Evolutionary conservation across 35 echinoderm and acorn worm species (phyloP), one percentile per base, ranked within the genome.

Genomic region (Chiridota heheva): DNA sequence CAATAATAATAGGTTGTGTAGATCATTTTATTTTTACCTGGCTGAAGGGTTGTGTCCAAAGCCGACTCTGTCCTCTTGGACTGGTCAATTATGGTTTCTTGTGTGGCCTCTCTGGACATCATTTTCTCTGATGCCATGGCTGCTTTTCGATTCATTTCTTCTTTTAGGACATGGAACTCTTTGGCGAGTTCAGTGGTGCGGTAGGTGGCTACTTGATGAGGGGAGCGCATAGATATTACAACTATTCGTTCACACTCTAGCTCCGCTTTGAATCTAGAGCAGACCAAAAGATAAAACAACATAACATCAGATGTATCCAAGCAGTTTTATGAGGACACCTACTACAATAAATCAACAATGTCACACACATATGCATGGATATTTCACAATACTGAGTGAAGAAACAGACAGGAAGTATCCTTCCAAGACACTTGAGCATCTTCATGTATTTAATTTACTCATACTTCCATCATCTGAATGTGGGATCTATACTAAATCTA

Each of bases 211-310:
- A 96, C 77, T 39, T 90, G 77, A 44, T 96, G 93, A 16, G 69
- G 22, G 16, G 88, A 77, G 18, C 86, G 58, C 24, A 96, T 68
- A 7, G 93, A 85, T 4, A 96, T 66, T 3, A 96, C 93, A 0
- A 90, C 78, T 1, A 96, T 80, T 2, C 93, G 83, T 45, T 96
- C 93, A 79, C 82, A 90, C 58, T 96, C 93, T 22, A 96, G 37
- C 34, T 96, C 93, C 40, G 62, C 81, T 61, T 87, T 90, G 88
- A 96, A 96, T 78, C 93, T 96, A 44, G 7, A 63, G 44, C 33
- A 77, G 40, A 40, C 5, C 38, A 62, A 67, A 30, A 40, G 31
- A 79, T 33, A 20, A 17, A 62, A 60, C 25, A 31, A 48, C 7
- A 34, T 5, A 56, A 33, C 4, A 42, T 69, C 40, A 2, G 4